Conservation (phyloP, 2,113 vertebrate species). For the Girardinichthys multiradiatus region DNA sequence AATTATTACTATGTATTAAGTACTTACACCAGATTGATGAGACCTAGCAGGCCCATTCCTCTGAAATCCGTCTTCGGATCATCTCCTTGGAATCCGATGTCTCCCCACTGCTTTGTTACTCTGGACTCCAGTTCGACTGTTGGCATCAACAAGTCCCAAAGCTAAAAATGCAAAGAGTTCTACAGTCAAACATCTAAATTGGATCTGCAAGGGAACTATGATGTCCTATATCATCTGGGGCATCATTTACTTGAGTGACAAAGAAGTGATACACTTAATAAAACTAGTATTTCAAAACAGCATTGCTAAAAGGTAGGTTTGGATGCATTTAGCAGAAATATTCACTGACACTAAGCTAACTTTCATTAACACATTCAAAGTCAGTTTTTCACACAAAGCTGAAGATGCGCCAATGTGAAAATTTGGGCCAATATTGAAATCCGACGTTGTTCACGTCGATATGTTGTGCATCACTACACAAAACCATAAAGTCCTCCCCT, state of each 20-base stretch:
- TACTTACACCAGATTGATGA: conserved; percentile 95
- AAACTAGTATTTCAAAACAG: background rate
- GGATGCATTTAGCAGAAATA: background rate
- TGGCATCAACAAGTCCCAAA: conserved; percentile 96
- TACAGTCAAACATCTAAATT: background rate
- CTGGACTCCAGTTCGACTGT: conserved; percentile 86
- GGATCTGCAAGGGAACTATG: background rate
- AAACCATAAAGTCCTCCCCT: conserved; percentile 76
- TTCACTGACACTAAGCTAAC: too few relatives aligned
- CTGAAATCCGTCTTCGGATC: conserved; percentile 99
- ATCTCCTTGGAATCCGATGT: conserved; percentile 98
- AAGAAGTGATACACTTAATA: background rate
- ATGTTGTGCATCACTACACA: too few relatives aligned
- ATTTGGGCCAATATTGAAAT: too few relatives aligned
- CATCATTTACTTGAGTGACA: too few relatives aligned
- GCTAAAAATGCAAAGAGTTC: conserved; percentile 71
- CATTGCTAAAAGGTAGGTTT: background rate
- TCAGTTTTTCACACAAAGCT: too few relatives aligned
- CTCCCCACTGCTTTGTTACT: conserved; percentile 96
- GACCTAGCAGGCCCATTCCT: conserved; percentile 96
- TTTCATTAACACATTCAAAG: too few relatives aligned
- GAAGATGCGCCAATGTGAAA: too few relatives aligned
- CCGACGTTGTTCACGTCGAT: too few relatives aligned
- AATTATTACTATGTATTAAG: too few relatives aligned
- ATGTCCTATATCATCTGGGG: too few relatives aligned